These are phyloP conservation scores for Catharus fuscescens DNA, from an alignment of 2,113 vertebrate species.

Conservation along the genomic window DNA sequence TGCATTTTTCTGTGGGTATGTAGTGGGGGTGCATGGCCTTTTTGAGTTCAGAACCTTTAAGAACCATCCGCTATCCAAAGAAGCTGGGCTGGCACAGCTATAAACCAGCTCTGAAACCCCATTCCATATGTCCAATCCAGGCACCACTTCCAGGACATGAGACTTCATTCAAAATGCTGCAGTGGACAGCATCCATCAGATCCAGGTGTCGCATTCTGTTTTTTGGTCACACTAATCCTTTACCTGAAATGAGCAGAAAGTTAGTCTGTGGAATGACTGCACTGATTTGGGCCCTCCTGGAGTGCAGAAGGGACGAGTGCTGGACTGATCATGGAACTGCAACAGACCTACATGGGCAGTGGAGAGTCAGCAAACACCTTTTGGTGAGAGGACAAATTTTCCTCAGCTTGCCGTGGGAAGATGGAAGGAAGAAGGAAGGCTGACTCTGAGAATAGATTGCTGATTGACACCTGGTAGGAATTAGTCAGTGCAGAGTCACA, in stretches of 20 bases:
- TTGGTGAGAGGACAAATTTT: neutral
- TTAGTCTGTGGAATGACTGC: neutral
- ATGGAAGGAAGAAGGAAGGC: neutral
- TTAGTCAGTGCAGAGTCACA: neutral
- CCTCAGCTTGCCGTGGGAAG: neutral
- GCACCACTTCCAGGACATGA: neutral
- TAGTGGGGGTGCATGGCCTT: too few species aligned
- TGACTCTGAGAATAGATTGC: neutral
- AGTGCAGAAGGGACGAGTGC: neutral
- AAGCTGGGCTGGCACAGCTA: neutral
- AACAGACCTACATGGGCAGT: accelerated
- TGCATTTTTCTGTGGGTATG: neutral
- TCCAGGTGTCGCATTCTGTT: accelerated
- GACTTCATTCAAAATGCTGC: neutral
- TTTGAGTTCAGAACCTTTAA: neutral
- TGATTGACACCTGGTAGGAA: neutral
- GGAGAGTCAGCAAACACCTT: neutral
- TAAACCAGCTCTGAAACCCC: neutral
- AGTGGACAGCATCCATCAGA: neutral
- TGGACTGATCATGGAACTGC: neutral
- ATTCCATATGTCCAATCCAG: neutral
- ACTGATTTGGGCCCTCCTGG: neutral
- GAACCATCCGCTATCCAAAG: neutral
- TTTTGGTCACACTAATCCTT: neutral
- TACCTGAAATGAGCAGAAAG: neutral